A percentile compares a stretch with the other conserved stretches of the same genome.
Conservation (phyloP, 64 coral and sea anemone genomes). For the Pocillopora damicornis region DNA sequence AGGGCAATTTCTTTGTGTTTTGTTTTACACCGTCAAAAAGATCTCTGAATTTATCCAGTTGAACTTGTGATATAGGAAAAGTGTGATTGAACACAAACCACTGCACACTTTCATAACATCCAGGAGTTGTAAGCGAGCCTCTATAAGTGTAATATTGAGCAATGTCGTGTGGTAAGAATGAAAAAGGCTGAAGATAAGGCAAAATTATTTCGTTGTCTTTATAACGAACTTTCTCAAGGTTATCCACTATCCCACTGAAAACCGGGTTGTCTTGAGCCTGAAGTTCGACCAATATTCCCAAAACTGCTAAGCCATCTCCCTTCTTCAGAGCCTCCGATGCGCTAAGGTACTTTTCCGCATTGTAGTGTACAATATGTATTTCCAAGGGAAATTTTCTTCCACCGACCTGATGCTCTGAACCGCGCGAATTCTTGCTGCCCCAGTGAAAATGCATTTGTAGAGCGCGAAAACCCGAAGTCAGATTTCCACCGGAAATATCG, state of each 20-base stretch:
- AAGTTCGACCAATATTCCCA: conserved; percentile 47
- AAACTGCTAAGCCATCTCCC: conserved; percentile 33
- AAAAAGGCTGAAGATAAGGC: conserved; percentile 14
- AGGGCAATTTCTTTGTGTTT: conserved; percentile 16
- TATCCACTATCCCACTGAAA: conserved; percentile 40
- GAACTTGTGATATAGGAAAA: conserved; percentile 42
- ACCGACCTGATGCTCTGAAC: conserved; percentile 72
- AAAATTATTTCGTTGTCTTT: conserved; percentile 30
- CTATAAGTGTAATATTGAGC: conserved; percentile 62
- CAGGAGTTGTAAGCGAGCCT: conserved; percentile 73
- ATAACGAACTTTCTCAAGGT: conserved; percentile 30
- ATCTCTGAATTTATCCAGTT: conserved; percentile 49
- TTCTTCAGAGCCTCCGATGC: background rate
- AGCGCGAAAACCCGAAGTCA: conserved; percentile 37
- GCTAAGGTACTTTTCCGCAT: conserved; percentile 41
- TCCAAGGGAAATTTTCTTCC: conserved; percentile 70
- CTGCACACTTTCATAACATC: conserved; percentile 70
- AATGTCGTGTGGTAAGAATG: conserved; percentile 50
- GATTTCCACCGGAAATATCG: conserved; percentile 52
- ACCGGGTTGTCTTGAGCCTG: conserved; percentile 24
- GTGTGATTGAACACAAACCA: conserved; percentile 85
- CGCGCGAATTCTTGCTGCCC: conserved; percentile 54
- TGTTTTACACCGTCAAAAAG: conserved; percentile 35
- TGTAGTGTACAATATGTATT: conserved; percentile 76
- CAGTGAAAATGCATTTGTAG: conserved; percentile 74